Base-by-base conservation (phyloP, 2,113 vertebrate species). In the Pachyramphus minor region DNA sequence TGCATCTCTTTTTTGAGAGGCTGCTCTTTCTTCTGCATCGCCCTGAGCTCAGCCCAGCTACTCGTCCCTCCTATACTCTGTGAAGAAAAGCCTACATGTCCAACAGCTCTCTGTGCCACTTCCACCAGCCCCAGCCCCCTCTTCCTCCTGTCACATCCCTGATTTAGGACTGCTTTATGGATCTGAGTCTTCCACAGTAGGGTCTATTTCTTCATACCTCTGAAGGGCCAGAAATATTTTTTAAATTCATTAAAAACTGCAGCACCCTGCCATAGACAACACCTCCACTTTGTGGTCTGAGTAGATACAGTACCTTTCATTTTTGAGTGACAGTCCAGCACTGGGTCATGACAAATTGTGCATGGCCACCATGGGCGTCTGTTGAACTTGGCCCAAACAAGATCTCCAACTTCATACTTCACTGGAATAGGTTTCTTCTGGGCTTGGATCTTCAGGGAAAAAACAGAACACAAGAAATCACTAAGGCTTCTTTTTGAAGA, bases 341-440 rank as follows among this genome's bases (percentile, higher is more conserved):
- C 67, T 4, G 99, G 98, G 97, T 99, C 98, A 95, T 98, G 95
- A 95, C 98, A 98, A 97, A 99, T 98, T 96, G 98, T 99, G 97
- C 99, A 99, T 83, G 99, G 99, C 99, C 99, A 99, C 99, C 99
- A 99, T 2, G 99, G 99, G 92, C 99, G 98, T 95, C 99, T 98
- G 98, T 98, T 99, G 97, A 99, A 99, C 98, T 99, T 99, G 95
- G 99, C 99, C 99, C 99, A 99, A 93, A 99, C 98, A 81, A 99
- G 96, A 98, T 99, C 99, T 73, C 99, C 99, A 97, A 99, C 98
- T 93, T 98, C 97, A 97, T 99, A 99, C 97, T 99, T 99, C 78
- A 98, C 97, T 33, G 98, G 99, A 66, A 98, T 68, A 92, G 98
- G 84, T 92, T 98, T 99, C 97, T 98, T 99, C 97, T 96, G 97